Evolutionary conservation across 2,888 invertebrate genomes (phyloP).

Genomic region (Digitonthophagus gazella): DNA sequence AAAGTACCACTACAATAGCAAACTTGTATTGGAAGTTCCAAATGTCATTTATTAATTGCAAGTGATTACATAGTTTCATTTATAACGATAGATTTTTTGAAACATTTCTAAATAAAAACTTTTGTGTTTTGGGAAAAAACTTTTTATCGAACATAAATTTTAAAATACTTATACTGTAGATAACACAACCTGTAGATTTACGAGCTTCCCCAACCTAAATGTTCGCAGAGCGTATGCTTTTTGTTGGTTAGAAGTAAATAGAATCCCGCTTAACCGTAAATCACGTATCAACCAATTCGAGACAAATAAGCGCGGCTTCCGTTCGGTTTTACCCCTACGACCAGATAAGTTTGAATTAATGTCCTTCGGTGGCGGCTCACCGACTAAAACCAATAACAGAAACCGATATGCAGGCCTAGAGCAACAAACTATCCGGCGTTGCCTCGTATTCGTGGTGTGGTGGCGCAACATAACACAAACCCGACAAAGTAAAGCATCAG

Average conservation of each 20-base stretch:
- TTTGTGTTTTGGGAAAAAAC: too few relatives aligned
- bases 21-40: too few relatives aligned
- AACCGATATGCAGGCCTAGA: constrained; percentile 30
- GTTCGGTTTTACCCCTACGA: constrained; percentile 7
- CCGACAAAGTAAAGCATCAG: not conserved
- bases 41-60: too few relatives aligned
- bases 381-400: constrained; percentile 39
- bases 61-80: too few relatives aligned
- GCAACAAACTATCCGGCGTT: constrained; percentile 21
- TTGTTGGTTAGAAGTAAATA: not conserved
- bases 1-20: too few relatives aligned
- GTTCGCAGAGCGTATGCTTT: not conserved
- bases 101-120: too few relatives aligned
- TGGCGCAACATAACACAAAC: constrained; percentile 32
- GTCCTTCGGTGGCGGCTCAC: constrained; percentile 18
- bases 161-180: not conserved
- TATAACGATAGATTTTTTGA: too few relatives aligned
- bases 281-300: constrained; percentile 36
- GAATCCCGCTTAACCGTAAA: not conserved
- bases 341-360: constrained; percentile 11
- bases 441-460: constrained; percentile 1
- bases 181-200: not conserved
- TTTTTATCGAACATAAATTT: not conserved
- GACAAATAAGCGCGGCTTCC: constrained; percentile 27
- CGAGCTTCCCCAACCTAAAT: not conserved